Evolutionary conservation across 2,888 invertebrate genomes (phyloP), one percentile per base, ranked within the genome.

Genomic region (Piscicola geometra): DNA sequence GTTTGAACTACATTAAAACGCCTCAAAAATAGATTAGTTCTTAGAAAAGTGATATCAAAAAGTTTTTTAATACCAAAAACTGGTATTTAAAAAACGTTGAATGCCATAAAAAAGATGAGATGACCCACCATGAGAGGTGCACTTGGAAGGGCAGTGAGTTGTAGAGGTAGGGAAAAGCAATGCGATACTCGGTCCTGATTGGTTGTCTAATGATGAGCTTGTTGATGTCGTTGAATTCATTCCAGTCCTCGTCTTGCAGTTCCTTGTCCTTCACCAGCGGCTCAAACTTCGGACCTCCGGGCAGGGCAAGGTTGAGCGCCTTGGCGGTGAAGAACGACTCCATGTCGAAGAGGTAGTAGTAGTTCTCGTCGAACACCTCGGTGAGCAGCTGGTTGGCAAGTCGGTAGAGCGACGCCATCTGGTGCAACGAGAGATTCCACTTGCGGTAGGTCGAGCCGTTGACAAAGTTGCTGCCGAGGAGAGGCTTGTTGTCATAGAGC

Each of bases 271-370:
- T 99, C 28, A 99, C 95, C 3, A 99, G 87, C 0, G 99, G 99
- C 85, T 99, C 99, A 87, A 99, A 99, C 86, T 99, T 99, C 0
- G 99, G 99, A 0, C 99, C 99, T 75, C 99, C 99, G 15, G 99
- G 99, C 82, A 99, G 98, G 0, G 99, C 98, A 92, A 99, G 94
- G 84, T 99, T 99, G 75, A 99, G 87, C 1, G 99, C 99, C 86
- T 99, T 99, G 0, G 99, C 99, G 0, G 99, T 99, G 86, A 99
- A 99, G 87, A 99, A 99, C 82, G 98, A 98, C 87, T 99, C 98
- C 25, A 96, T 91, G 86, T 99, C 99, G 86, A 99, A 99, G 1
- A 99, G 88, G 85, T 99, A 99, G 87, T 98, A 99, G 86, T 97
- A 99, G 86, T 99, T 99, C 78, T 93, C 91, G 87, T 99, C 99